Evolutionary conservation across 2,113 vertebrate species (phyloP), one percentile per base, ranked within the genome.

Genomic region (Orcinus orca): DNA sequence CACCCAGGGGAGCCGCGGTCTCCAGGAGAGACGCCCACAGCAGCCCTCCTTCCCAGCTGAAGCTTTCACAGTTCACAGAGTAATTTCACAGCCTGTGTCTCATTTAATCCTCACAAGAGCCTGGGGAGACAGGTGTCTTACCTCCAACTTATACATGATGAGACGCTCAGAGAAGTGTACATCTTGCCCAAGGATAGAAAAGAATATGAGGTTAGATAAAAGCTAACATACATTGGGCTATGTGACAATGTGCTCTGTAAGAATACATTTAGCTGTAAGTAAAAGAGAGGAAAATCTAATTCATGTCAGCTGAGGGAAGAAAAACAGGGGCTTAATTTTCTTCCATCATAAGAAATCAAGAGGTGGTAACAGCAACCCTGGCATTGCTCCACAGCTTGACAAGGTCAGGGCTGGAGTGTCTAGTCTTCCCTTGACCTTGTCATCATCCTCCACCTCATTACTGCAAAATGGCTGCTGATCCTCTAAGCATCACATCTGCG

Each of bases 321-420:
- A 60, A 97, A 76, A 79, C 2, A n/a, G 23, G 6, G 60, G 23
- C 17, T 84, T 68, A 8, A 36, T 70, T 92, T 90, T 80, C 58
- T 80, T 93, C 47, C 47, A 47, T 53, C 60, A 55, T 31, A 60
- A 79, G 70, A 93, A 96, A 68, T 26, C 25, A 21, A 23, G 67
- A 79, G 26, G 18, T 8, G 23, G 63, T 14, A 26, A 8, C 26
- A 29, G 70, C 13, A 29, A 23, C 23, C 21, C 55, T n/a, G 76
- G 55, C 76, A 14, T n/a, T 21, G n/a, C 20, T 29, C 26, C 5
- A 15, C 36, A 10, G 18, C 33, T 21, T 33, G 33, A 74, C 26
- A 15, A 9, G 4, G 23, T 67, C 77, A 58, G 68, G 23, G 47
- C 84, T 65, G 88, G n/a, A 33, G 25, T 74, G 70, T 38, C 36